Conservation (phyloP, 2,113 vertebrate genomes). For the Rhinichthys klamathensis region DNA sequence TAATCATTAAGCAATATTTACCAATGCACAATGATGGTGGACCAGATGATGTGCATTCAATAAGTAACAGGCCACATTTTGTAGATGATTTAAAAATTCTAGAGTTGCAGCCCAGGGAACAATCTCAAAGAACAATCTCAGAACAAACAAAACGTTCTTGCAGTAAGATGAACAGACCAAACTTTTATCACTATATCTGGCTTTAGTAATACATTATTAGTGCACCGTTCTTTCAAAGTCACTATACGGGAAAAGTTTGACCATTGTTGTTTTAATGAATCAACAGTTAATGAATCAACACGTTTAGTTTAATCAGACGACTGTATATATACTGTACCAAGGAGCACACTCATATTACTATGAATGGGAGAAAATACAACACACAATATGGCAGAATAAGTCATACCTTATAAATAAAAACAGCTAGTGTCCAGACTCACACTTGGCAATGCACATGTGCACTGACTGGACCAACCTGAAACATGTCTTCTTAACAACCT, state of each 20-base stretch:
- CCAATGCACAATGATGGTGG: background rate
- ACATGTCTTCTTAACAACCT: background rate
- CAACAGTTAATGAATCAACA: background rate
- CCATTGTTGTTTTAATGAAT: background rate
- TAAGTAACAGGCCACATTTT: background rate
- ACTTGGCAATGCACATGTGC: too few relatives aligned
- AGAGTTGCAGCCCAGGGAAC: background rate
- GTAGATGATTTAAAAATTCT: background rate
- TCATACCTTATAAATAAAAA: background rate
- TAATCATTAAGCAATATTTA: background rate
- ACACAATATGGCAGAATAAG: background rate
- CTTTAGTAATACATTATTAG: background rate
- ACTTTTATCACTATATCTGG: background rate
- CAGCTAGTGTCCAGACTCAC: background rate
- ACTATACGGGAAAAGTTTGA: background rate
- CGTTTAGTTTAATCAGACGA: background rate
- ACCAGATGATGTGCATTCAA: background rate
- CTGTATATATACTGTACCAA: background rate
- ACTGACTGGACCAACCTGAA: too few relatives aligned
- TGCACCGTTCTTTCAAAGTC: too few relatives aligned
- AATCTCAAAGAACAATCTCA: background rate
- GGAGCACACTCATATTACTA: background rate
- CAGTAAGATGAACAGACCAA: background rate
- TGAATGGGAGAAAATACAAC: background rate
- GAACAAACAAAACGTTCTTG: background rate